A percentile compares a stretch with the other conserved stretches of the same genome.
Conservation (phyloP, 1,140 invertebrate species). For the Aphis craccivora region DNA sequence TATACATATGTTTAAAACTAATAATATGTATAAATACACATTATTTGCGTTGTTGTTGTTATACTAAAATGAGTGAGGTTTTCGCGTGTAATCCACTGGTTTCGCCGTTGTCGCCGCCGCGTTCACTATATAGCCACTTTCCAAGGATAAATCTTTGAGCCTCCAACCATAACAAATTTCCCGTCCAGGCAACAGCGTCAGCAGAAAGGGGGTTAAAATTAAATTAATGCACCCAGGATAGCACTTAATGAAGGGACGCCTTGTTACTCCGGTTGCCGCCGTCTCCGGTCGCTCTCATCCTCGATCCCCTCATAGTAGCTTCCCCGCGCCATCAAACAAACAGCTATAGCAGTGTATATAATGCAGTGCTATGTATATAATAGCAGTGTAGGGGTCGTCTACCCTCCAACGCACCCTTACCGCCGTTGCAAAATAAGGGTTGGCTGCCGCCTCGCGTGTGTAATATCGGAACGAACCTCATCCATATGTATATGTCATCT, state of each 20-base stretch:
- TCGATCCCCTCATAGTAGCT: not conserved
- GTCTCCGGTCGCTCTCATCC: not conserved
- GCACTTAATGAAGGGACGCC: constrained; percentile 57
- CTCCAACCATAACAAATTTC: constrained; percentile 50
- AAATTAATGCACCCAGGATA: constrained; percentile 58
- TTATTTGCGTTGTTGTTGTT: not conserved
- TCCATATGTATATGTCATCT: constrained; percentile 58
- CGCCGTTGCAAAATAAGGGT: not conserved
- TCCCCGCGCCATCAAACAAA: constrained; percentile 42
- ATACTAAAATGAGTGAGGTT: not conserved
- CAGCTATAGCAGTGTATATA: constrained; percentile 18
- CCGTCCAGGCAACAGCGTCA: not conserved
- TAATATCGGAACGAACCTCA: constrained; percentile 55
- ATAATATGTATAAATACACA: not conserved
- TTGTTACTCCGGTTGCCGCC: constrained; percentile 46
- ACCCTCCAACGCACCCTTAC: not conserved
- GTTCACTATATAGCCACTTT: constrained; percentile 43
- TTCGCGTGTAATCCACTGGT: constrained; percentile 15
- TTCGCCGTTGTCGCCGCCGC: constrained; percentile 17
- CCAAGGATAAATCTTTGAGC: constrained; percentile 39
- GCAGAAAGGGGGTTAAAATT: constrained; percentile 40
- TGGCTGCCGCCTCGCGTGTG: not conserved
- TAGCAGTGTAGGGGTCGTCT: not conserved
- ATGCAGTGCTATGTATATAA: not conserved
- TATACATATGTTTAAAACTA: not conserved